Evolutionary conservation across 1,140 invertebrate species (phyloP), one percentile per base, ranked within the genome.

Genomic region (Polyergus mexicanus): DNA sequence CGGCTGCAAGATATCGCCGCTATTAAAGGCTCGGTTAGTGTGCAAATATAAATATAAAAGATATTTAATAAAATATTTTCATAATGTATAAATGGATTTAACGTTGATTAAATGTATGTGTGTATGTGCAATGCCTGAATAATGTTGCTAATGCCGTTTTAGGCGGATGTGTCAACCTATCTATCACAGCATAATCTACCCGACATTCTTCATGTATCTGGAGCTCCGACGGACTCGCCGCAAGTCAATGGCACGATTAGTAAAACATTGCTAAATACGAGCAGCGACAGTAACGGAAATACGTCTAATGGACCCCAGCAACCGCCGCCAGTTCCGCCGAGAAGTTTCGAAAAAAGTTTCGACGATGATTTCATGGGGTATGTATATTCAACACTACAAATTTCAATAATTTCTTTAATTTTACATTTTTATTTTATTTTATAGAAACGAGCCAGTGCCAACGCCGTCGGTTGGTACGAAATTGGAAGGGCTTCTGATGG

Each of bases 401-500:
- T 22, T 77, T 32, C 3, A 13, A 28, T 11, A 38, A 8, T 32
- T 47, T 75, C 56, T 22, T 25, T 38, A 58, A 44, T 41, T 65
- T 44, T 32, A 68, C 62, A 19, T 22, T 88, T 69, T 90, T 47
- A n/a, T 87, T 51, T 56, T n/a, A 81, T 84, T 41, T 71, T 88
- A 51, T 16, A 92, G 89, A 58, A 94, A 90, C 60, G 92, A 95
- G 66, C 87, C 92, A 32, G 86, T 93, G 28, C 88, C 94, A 54
- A 96, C 96, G 85, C 97, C 97, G 80, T 95, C 96, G 35, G 96
- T 98, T 62, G 98, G 97, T 68, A 97, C 97, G 7, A 97, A 98
- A 94, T 95, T 98, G 77, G 98, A 98, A 94, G 98, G 97, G 86
- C 94, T 98, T 38, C 92, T 98, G 1, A 95, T 98, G 87, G 97